phyloP scores from a whole-genome alignment of 64 coral and sea anemone species.

The Montipora foliosa region DNA sequence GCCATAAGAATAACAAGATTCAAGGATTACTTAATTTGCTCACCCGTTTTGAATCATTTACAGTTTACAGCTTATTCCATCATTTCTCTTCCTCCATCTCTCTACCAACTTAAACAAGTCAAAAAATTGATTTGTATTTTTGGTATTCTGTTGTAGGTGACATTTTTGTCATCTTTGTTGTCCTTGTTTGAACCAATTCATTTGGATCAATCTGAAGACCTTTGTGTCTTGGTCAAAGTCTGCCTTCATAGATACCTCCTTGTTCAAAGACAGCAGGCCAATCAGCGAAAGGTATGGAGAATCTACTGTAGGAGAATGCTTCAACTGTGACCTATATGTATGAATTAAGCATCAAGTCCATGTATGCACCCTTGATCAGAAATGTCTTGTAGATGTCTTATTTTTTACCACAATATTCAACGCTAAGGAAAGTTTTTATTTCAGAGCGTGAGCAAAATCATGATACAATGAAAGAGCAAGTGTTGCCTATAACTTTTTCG shows the following conservation, averaged over 20 bases:
- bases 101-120: background rate
- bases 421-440: too few relatives aligned
- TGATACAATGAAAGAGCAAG: too few relatives aligned
- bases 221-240: constrained; percentile 51
- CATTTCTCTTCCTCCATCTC: background rate
- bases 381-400: too few relatives aligned
- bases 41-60: too few relatives aligned
- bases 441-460: too few relatives aligned
- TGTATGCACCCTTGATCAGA: too few relatives aligned
- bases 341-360: too few relatives aligned
- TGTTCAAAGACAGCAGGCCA: constrained; percentile 72
- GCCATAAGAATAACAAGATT: background rate
- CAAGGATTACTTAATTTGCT: too few relatives aligned
- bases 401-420: too few relatives aligned
- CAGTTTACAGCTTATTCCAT: background rate
- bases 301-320: background rate
- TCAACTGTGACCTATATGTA: too few relatives aligned
- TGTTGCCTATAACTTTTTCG: too few relatives aligned
- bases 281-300: constrained; percentile 78
- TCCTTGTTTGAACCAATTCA: background rate
- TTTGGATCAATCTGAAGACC: constrained; percentile 9
- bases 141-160: constrained; percentile 8
- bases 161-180: constrained; percentile 46
- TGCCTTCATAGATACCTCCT: constrained; percentile 47
- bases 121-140: background rate